Evolutionary conservation across 2,113 vertebrate species (phyloP).

Genomic region (Pelodiscus sinensis): DNA sequence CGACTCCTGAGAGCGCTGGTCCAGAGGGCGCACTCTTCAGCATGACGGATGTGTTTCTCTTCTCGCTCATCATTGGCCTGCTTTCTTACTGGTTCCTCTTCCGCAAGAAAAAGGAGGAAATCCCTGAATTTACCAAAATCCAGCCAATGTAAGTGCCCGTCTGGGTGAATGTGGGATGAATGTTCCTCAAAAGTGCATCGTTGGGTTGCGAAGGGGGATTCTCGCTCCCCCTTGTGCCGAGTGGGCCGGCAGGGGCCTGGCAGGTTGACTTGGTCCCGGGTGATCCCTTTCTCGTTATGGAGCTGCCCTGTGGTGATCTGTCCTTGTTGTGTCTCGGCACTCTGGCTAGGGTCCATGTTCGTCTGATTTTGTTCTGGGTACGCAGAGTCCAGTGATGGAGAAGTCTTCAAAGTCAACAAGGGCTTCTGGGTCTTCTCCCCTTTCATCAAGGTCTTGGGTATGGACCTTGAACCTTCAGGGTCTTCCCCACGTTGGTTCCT

Average conservation of each 20-base stretch:
- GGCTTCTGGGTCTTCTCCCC: too few species aligned
- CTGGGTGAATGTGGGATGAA: not conserved
- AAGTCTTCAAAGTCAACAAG: not conserved
- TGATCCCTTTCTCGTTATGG: too few species aligned
- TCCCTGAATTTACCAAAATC: constrained; percentile 87
- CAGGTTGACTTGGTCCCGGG: too few species aligned
- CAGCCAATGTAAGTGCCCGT: constrained; percentile 65
- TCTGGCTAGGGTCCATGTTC: too few species aligned
- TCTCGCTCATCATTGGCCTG: constrained; percentile 85
- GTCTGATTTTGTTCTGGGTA: too few species aligned
- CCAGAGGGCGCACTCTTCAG: constrained; percentile 83
- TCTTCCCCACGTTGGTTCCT: not conserved
- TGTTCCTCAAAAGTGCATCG: not conserved
- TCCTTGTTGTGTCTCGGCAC: too few species aligned
- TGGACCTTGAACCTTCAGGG: not conserved
- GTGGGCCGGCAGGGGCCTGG: too few species aligned
- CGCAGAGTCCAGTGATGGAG: not conserved
- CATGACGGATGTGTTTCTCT: constrained; percentile 85
- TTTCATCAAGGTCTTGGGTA: not conserved
- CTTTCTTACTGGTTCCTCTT: constrained; percentile 90
- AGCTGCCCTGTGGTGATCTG: too few species aligned
- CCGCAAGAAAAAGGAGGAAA: constrained; percentile 87
- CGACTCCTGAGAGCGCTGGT: constrained; percentile 2
- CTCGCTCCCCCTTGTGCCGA: too few species aligned
- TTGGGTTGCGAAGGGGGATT: not conserved